Percentiles rank a stretch among this genome's conserved stretches.
Conservation (phyloP, 2,797 vertebrate species). For the Girardinus metallicus region DNA sequence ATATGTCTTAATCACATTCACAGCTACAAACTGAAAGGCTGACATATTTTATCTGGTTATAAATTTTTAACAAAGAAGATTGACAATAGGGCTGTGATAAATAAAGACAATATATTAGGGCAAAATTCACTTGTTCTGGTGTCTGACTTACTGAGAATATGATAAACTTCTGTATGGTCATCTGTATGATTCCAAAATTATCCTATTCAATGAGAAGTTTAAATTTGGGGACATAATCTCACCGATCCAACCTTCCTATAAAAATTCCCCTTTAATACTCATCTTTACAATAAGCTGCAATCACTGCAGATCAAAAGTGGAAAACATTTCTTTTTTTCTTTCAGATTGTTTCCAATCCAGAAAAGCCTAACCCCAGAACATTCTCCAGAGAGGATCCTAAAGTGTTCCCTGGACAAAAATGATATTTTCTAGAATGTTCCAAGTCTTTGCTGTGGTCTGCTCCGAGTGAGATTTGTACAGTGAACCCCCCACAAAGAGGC, state of each 20-base stretch:
- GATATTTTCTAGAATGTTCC: too few species aligned
- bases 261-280: not conserved
- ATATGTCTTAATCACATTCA: slow-evolving; percentile 4
- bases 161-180: not conserved
- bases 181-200: not conserved
- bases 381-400: too few species aligned
- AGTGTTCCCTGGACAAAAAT: too few species aligned
- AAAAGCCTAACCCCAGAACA: not conserved
- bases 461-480: too few species aligned
- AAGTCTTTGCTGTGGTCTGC: too few species aligned
- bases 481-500: too few species aligned
- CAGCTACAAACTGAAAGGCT: not conserved
- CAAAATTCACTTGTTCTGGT: not conserved
- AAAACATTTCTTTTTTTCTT: not conserved
- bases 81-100: not conserved
- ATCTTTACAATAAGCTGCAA: not conserved
- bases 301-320: not conserved
- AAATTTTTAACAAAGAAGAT: not conserved
- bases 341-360: not conserved
- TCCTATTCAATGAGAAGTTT: not conserved
- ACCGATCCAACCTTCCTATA: not conserved
- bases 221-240: not conserved
- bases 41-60: not conserved
- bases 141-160: not conserved
- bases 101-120: not conserved